Evolutionary conservation across 2,113 vertebrate species (phyloP).

Genomic region (Spea multiplicata): DNA sequence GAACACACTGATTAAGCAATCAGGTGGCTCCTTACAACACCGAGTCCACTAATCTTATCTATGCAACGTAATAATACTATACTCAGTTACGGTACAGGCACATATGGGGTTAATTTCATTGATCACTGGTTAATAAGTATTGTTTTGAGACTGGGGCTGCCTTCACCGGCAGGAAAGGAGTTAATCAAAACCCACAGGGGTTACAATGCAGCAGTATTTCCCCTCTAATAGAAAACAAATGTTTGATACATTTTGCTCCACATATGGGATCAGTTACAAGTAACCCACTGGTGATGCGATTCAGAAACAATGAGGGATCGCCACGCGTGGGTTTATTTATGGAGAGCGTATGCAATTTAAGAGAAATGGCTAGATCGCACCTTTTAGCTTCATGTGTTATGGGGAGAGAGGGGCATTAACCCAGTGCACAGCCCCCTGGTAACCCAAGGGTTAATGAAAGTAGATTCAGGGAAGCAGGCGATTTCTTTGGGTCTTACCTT

Average conservation of each 20-base stretch:
- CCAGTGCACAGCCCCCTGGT: neutral
- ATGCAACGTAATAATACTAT: no score
- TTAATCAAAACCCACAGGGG: neutral
- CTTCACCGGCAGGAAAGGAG: neutral
- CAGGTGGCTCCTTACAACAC: no score
- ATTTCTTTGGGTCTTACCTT: constrained; percentile 24
- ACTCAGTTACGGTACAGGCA: no score
- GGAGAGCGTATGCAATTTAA: neutral
- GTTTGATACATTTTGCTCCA: neutral
- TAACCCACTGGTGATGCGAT: constrained; percentile 19
- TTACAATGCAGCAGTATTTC: neutral
- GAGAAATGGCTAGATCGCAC: neutral
- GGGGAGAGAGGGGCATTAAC: neutral
- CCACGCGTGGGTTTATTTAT: neutral
- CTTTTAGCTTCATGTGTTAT: neutral
- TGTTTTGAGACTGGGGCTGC: no score
- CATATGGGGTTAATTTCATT: no score
- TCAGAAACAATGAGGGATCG: neutral
- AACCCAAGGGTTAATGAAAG: no score
- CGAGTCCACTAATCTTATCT: no score
- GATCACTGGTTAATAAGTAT: no score
- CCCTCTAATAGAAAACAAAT: neutral
- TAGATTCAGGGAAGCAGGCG: neutral
- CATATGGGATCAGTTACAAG: neutral
- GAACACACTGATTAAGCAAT: no score